These are phyloP conservation scores for Aselliscus stoliczkanus DNA, from an alignment of 2,797 vertebrate species.

Conservation along the genomic window DNA sequence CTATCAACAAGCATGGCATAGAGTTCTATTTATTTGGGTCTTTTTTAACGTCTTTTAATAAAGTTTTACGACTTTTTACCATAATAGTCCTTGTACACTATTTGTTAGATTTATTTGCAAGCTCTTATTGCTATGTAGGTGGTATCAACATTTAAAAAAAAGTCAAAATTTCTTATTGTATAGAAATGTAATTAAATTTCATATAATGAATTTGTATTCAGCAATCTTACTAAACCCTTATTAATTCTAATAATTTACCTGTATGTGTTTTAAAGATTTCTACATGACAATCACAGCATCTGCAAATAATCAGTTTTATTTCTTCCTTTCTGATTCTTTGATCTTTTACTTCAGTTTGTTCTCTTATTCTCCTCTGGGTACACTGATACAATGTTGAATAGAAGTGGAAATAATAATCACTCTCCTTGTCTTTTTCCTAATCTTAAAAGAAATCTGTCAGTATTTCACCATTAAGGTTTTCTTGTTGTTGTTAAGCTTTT, in stretches of 20 bases:
- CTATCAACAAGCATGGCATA: neutral
- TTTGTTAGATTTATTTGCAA: neutral
- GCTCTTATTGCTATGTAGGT: neutral
- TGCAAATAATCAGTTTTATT: neutral
- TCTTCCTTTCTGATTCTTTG: neutral
- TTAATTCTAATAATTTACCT: neutral
- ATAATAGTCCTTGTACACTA: neutral
- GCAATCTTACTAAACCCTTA: neutral
- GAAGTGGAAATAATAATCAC: neutral
- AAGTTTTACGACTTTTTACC: neutral
- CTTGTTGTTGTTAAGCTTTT: too few relatives aligned
- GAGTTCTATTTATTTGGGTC: neutral
- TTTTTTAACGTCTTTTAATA: neutral
- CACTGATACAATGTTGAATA: neutral
- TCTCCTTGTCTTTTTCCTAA: neutral
- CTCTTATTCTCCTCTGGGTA: neutral
- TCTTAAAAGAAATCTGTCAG: neutral
- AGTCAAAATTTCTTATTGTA: neutral
- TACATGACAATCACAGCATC: neutral
- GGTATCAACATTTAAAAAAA: neutral
- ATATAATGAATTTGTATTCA: neutral
- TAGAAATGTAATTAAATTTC: neutral
- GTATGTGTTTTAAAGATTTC: neutral
- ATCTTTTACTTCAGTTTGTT: neutral
- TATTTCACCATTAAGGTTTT: neutral